Base-by-base conservation (phyloP, 37 sponge, comb jelly and placozoan species). In the Aphrocallistes beatrix region DNA sequence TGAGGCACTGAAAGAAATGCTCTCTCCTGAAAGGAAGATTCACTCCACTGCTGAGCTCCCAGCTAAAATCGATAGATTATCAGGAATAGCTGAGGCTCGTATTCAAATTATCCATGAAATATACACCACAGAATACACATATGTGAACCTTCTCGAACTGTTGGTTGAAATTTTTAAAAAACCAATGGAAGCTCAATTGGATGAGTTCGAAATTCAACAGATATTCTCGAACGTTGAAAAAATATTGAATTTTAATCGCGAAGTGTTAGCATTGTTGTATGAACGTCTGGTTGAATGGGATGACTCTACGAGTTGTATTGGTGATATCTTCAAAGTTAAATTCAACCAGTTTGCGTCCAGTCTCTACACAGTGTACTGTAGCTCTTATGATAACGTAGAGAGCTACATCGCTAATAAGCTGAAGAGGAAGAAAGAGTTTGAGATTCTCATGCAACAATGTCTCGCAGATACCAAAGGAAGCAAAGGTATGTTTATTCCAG, bases 321-420 rank as follows among this genome's bases (percentile, higher is more conserved):
- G 95, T 69, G 92, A 92, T 42, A 83, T 92, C 0, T 94, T 94
- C 81, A 60, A 90, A 38, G 85, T 84, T 36, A 92, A 90, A 91
- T 93, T 92, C 39, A 38, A 21, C 8, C 75, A 60, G 34, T 60
- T 32, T 30, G 75, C 75, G 3, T 60, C 75, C 10, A 90, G 90
- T 38, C 92, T 96, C 84, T 96, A 96, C 37, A 86, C 94, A 34
- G 92, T 94, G 32, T 96, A 96, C 87, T 96, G 97, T 69, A 92
- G 87, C 82, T 94, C 94, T 83, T 94, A 94, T 60, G 92, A 94
- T 86, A 75, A 91, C 3, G 94, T 92, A 38, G 94, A 96, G 45
- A 32, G 36, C 45, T 38, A 86, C 0, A 83, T 96, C 1, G 39
- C 49, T 0, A 38, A 84, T 38, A 40, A 84, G 42, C 82, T 84